Evolutionary conservation across 1,140 invertebrate species (phyloP).

Genomic region (Neoseiulus cucumeris): DNA sequence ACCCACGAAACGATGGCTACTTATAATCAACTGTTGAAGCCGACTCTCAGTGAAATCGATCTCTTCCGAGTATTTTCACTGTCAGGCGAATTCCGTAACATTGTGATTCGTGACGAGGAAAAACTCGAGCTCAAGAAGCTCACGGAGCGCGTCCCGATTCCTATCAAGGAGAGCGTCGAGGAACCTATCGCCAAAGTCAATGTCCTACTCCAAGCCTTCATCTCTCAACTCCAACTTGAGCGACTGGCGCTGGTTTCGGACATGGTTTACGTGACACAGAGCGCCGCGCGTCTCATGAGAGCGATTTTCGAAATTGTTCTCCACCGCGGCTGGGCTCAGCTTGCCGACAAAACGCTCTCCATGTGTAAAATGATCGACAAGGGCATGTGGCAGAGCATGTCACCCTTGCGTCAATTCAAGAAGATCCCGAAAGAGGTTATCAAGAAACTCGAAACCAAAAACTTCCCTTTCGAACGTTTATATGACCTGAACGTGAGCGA

Average conservation of each 20-base stretch:
- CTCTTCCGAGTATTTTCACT: constrained; percentile 95
- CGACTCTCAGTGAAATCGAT: constrained; percentile 91
- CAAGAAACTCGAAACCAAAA: constrained; percentile 96
- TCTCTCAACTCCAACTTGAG: constrained; percentile 92
- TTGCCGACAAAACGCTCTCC: constrained; percentile 83
- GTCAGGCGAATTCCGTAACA: constrained; percentile 80
- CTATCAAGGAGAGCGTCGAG: constrained; percentile 96
- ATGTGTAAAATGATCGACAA: constrained; percentile 98
- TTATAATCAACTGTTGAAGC: constrained; percentile 90
- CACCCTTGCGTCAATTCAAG: constrained; percentile 84
- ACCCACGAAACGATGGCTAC: constrained; percentile 89
- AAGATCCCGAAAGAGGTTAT: constrained; percentile 97
- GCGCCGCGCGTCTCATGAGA: constrained; percentile 75
- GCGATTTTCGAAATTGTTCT: constrained; percentile 92
- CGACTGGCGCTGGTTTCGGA: constrained; percentile 96
- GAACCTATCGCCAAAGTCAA: constrained; percentile 94
- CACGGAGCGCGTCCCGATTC: constrained; percentile 92
- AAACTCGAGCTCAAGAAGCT: constrained; percentile 91
- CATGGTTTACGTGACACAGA: constrained; percentile 98
- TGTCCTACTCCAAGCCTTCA: constrained; percentile 88
- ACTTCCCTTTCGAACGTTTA: constrained; percentile 73
- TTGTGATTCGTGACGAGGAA: constrained; percentile 90
- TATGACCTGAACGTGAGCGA: constrained; percentile 93
- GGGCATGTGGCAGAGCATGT: constrained; percentile 93
- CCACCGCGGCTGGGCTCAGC: constrained; percentile 80